Conservation (phyloP, 2,797 vertebrate species). For the Acanthurus leucopareius region DNA sequence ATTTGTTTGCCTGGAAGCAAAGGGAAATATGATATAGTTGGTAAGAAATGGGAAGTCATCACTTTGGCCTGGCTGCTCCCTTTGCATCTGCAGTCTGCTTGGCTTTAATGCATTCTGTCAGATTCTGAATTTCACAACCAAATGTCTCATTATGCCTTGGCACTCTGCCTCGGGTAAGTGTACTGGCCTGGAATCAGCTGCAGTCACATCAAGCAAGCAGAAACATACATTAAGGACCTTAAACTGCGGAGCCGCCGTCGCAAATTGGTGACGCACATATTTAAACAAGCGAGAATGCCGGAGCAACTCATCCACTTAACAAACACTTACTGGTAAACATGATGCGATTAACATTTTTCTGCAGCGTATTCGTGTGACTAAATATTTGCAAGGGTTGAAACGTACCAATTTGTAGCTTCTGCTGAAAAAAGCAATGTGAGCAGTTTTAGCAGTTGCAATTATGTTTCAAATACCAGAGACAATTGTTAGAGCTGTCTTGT, state of each 20-base stretch:
- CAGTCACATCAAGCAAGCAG: constrained; percentile 71
- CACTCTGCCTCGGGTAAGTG: constrained; percentile 76
- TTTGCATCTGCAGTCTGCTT: constrained; percentile 77
- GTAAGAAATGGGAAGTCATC: constrained; percentile 76
- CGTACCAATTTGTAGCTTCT: constrained; percentile 30
- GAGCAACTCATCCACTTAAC: constrained; percentile 66
- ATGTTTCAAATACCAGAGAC: neutral
- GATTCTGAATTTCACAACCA: constrained; percentile 84
- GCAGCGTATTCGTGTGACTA: constrained; percentile 43
- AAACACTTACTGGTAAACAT: constrained; percentile 72
- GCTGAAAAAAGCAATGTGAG: constrained; percentile 50
- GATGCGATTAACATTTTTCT: constrained; percentile 61
- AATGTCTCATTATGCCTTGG: constrained; percentile 84
- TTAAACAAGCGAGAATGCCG: constrained; percentile 56
- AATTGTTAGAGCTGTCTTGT: neutral
- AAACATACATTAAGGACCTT: constrained; percentile 71
- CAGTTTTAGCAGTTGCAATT: constrained; percentile 4
- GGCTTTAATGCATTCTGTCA: constrained; percentile 86
- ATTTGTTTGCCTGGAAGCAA: constrained; percentile 64
- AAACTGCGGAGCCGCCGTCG: constrained; percentile 41
- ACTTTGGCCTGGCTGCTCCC: constrained; percentile 71
- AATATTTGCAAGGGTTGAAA: constrained; percentile 62
- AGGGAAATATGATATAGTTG: constrained; percentile 66
- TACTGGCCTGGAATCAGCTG: constrained; percentile 77
- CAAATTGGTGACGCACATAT: constrained; percentile 65